Evolutionary conservation across 2,113 vertebrate species (phyloP).

Genomic region (Albula goreensis): DNA sequence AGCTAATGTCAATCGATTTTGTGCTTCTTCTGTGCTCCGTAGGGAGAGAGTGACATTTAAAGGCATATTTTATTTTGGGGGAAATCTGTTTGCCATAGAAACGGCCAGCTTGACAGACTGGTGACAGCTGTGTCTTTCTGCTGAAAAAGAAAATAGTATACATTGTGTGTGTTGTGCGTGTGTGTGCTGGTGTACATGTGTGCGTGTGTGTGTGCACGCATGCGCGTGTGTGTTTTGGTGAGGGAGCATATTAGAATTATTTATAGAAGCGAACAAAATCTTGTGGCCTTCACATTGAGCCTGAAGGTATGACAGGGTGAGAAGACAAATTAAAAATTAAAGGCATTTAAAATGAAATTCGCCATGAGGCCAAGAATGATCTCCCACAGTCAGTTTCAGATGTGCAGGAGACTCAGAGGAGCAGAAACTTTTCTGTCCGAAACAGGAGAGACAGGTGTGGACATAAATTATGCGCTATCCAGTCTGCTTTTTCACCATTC

Average conservation of each 20-base stretch:
- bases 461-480: background rate
- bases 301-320: conserved; percentile 5
- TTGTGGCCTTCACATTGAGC: conserved; percentile 35
- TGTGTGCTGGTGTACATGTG: background rate
- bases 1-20: conserved; percentile 77
- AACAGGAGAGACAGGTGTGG: background rate
- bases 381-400: conserved; percentile 32
- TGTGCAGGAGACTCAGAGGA: conserved; percentile 23
- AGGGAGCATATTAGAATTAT: conserved; percentile 43
- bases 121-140: conserved; percentile 59
- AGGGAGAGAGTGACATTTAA: conserved; percentile 75
- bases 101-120: conserved; percentile 53
- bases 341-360: conserved; percentile 62
- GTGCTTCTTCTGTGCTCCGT: conserved; percentile 67
- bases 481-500: background rate
- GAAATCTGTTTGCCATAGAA: conserved; percentile 57
- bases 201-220: background rate
- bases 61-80: conserved; percentile 69
- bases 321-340: conserved; percentile 67
- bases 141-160: conserved; percentile 56
- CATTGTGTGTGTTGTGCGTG: conserved; percentile 41
- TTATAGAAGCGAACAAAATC: conserved; percentile 43
- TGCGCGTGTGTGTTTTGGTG: conserved; percentile 5
- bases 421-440: background rate
- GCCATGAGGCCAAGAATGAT: conserved; percentile 50